Evolutionary conservation across 1,140 invertebrate species (phyloP).

Genomic region (Hypsibius dujardini): DNA sequence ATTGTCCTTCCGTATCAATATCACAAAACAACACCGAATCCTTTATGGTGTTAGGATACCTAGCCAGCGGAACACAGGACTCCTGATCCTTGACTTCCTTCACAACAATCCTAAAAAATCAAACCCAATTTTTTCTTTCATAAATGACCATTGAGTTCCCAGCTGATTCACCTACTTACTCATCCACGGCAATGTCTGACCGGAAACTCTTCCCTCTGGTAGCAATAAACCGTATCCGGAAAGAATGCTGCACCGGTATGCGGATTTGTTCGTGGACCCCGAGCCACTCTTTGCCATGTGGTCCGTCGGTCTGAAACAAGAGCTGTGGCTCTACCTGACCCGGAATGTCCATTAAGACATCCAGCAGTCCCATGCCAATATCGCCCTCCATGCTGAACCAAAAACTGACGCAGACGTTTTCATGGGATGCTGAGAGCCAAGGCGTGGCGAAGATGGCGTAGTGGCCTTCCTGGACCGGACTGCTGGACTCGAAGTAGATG

Average conservation of each 20-base stretch:
- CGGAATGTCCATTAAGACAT: background rate
- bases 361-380: slow-evolving; percentile 6
- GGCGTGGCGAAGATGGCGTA: slow-evolving; percentile 12
- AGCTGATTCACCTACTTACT: background rate
- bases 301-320: slow-evolving; percentile 2
- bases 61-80: slow-evolving; percentile 3
- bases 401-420: slow-evolving; percentile 16
- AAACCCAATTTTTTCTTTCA: too few relatives aligned
- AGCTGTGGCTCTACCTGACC: background rate
- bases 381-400: slow-evolving; percentile 13
- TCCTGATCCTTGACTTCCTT: background rate
- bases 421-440: slow-evolving; percentile 10
- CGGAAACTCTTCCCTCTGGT: slow-evolving; percentile 15
- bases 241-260: slow-evolving; percentile 4
- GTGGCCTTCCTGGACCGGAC: slow-evolving; percentile 4
- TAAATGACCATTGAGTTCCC: background rate
- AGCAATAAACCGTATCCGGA: background rate
- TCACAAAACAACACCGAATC: slow-evolving; percentile 13
- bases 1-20: background rate
- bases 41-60: background rate
- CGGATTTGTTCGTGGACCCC: slow-evolving; percentile 6
- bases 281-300: slow-evolving; percentile 16
- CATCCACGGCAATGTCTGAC: slow-evolving; percentile 1
- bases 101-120: background rate
- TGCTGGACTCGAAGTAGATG: background rate